A percentile compares a stretch with the other conserved stretches of the same genome.
phyloP scores from a whole-genome alignment of 2,888 invertebrate species.

The Adela reaumurella region DNA sequence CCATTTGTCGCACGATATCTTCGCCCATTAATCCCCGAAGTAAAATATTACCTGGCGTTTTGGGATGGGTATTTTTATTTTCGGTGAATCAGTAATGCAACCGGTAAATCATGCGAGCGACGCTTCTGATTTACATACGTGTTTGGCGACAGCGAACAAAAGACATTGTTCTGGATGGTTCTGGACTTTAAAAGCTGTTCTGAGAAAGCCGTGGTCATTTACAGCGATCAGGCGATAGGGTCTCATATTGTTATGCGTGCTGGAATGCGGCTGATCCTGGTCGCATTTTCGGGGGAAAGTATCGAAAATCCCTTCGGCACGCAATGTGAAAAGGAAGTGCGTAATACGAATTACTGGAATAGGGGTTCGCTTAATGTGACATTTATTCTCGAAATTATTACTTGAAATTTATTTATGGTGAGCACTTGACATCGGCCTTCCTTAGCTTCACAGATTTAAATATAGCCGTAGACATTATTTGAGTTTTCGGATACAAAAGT shows the following conservation, averaged over 20 bases:
- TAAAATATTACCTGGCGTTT: slow-evolving; percentile 21
- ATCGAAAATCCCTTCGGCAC: no score
- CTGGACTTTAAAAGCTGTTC: not conserved
- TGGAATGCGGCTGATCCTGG: no score
- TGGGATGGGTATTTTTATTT: slow-evolving; percentile 21
- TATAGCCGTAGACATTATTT: no score
- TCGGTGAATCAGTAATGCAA: slow-evolving; percentile 34
- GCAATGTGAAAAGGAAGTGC: no score
- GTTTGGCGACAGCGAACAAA: slow-evolving; percentile 52
- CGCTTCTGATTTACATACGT: slow-evolving; percentile 42
- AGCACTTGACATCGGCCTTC: no score
- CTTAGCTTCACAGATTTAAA: no score
- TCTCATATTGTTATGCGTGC: not conserved
- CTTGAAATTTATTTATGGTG: no score
- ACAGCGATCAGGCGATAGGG: not conserved
- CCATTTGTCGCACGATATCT: slow-evolving; percentile 34
- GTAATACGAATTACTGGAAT: no score
- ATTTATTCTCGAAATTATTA: no score
- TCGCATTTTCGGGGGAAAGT: no score
- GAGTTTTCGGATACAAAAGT: no score
- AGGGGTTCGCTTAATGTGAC: no score
- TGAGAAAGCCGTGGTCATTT: not conserved
- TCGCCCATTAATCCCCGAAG: slow-evolving; percentile 26
- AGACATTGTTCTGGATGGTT: slow-evolving; percentile 14
- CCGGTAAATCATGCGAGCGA: slow-evolving; percentile 37